Base-by-base conservation (phyloP, 1,140 invertebrate species). In the Zaprionus lachaisei region DNA sequence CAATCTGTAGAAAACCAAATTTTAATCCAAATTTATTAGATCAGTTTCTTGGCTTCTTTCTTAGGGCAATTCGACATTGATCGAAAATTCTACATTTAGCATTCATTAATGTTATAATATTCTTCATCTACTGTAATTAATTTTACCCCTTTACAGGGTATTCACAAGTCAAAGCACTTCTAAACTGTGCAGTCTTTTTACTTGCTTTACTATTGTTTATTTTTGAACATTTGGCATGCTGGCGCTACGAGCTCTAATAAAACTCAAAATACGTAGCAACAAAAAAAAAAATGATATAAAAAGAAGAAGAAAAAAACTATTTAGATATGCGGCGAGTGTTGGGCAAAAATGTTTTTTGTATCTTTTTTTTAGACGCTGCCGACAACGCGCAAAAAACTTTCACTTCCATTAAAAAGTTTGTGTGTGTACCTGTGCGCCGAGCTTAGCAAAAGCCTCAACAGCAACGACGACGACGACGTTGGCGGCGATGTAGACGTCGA, bases 351-450 rank as follows among this genome's bases (percentile, higher is more conserved):
- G 68, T 41, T 41, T 80, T 72, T 47, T 73, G 44, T 34, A 9
- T 34, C 9, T 63, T 49, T 75, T 78, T 84, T 66, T 79, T 89
- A 83, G 71, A 89, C 70, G 66, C 71, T 38, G 70, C 38, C 63
- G 49, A 22, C 56, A 49, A 41, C 72, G 80, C 84, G 81, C 65
- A 84, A 84, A 89, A 72, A 81, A 89, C 84, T 89, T 89, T 89
- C 84, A 89, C 84, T 89, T 89, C 85, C 84, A 89, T 89, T 89
- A 89, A 87, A 81, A 89, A 78, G 86, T 87, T 77, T 77, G 24
- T 87, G 60, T 78, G 38, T 70, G 64, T 80, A 63, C 70, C 44
- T 67, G 79, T 61, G 61, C 72, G 64, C 72, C 41, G 41, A 47
- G 62, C 73, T 69, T 62, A 66, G 72, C 71, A 62, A 47, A 74